Conservation (phyloP, 2,888 invertebrate genomes). For the Salticus scenicus region DNA sequence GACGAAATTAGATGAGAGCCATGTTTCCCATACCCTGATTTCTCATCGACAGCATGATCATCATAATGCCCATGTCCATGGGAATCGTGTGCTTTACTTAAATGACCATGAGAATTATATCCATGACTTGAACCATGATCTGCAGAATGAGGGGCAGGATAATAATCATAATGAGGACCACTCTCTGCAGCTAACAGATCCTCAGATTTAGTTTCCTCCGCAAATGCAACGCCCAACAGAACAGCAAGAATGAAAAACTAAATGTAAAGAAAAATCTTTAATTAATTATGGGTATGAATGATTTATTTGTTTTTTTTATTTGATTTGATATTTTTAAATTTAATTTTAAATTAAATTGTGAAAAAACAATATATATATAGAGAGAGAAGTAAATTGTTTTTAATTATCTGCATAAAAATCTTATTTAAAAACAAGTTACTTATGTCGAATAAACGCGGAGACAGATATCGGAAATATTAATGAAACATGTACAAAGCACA, state of each 20-base stretch:
- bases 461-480: too few relatives aligned
- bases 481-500: too few relatives aligned
- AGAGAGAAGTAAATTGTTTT: too few relatives aligned
- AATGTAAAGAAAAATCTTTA: background rate
- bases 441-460: too few relatives aligned
- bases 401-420: too few relatives aligned
- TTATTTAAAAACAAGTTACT: too few relatives aligned
- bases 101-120: slow-evolving; percentile 36
- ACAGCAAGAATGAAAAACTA: slow-evolving; percentile 21
- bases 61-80: slow-evolving; percentile 56
- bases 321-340: too few relatives aligned
- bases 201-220: slow-evolving; percentile 32
- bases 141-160: slow-evolving; percentile 26
- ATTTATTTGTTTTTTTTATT: too few relatives aligned
- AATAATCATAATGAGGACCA: slow-evolving; percentile 40
- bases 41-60: slow-evolving; percentile 54
- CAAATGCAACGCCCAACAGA: background rate
- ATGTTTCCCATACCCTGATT: slow-evolving; percentile 48
- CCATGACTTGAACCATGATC: slow-evolving; percentile 21
- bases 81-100: slow-evolving; percentile 31
- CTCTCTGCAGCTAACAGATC: slow-evolving; percentile 41
- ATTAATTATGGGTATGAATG: too few relatives aligned
- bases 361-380: too few relatives aligned
- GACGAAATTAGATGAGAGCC: slow-evolving; percentile 51
- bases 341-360: too few relatives aligned